Percentiles rank a stretch among this genome's conserved stretches.
Conservation (phyloP, 2,797 vertebrate genomes). For the Pangasius mekongensis region DNA sequence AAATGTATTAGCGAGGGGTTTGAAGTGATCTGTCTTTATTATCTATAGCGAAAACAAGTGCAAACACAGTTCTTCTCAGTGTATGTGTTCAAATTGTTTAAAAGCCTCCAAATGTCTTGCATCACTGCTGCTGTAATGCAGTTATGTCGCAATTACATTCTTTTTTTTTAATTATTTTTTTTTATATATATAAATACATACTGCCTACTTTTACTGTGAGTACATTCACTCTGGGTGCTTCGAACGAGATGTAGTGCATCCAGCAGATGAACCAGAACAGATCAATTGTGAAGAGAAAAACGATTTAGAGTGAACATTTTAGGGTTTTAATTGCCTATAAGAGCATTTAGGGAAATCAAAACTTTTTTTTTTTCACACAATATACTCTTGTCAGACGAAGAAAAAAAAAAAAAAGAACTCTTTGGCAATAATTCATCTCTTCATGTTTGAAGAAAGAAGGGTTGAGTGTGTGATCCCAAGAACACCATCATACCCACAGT, state of each 20-base stretch:
- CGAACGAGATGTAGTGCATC: background rate
- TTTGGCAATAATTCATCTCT: too few relatives aligned
- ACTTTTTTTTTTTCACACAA: too few relatives aligned
- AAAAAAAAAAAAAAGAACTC: too few relatives aligned
- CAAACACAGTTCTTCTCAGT: background rate
- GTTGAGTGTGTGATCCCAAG: too few relatives aligned
- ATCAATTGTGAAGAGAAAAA: background rate
- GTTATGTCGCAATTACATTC: background rate
- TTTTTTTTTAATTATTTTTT: background rate
- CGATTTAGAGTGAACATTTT: background rate
- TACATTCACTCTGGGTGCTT: background rate
- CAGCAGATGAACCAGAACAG: background rate
- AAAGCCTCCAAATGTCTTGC: background rate
- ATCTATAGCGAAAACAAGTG: background rate
- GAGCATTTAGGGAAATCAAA: too few relatives aligned
- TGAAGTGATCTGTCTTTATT: slow-evolving; percentile 11
- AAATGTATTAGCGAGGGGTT: background rate
- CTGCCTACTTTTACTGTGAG: background rate
- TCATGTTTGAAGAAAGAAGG: too few relatives aligned
- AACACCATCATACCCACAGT: too few relatives aligned
- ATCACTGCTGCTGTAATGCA: background rate
- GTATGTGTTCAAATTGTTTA: background rate
- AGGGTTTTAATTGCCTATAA: background rate
- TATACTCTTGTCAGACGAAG: too few relatives aligned
- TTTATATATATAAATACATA: too few relatives aligned